Conservation (phyloP, 2,888 invertebrate species). For the Agapetus fuscipes region DNA sequence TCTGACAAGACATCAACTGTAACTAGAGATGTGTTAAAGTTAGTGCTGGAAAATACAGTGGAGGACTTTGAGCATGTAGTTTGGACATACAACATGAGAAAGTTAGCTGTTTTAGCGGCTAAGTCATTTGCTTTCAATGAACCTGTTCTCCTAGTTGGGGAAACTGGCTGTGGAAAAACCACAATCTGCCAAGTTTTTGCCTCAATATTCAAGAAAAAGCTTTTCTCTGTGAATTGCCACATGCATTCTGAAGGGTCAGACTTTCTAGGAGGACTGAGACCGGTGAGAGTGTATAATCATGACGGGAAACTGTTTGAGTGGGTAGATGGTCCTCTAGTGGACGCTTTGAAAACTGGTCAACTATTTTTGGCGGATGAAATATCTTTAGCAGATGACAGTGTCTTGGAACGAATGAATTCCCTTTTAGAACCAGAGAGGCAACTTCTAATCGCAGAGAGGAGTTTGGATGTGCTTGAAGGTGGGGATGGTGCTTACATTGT, state of each 20-base stretch:
- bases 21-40: constrained; percentile 60
- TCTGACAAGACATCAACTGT: constrained; percentile 63
- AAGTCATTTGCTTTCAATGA: constrained; percentile 88
- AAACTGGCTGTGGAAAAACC: constrained; percentile 97
- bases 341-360: constrained; percentile 79
- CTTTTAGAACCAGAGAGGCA: constrained; percentile 88
- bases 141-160: constrained; percentile 91
- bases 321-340: constrained; percentile 92
- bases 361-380: constrained; percentile 97
- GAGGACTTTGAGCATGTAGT: constrained; percentile 70
- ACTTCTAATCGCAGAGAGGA: constrained; percentile 85
- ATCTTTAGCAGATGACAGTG: constrained; percentile 96
- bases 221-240: constrained; percentile 91
- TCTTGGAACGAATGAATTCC: constrained; percentile 93
- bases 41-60: constrained; percentile 46
- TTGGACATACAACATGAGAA: constrained; percentile 89
- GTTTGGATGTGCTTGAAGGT: constrained; percentile 47
- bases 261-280: constrained; percentile 91
- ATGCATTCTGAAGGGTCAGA: constrained; percentile 98
- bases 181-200: constrained; percentile 88
- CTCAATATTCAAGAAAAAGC: constrained; percentile 50
- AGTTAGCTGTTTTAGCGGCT: constrained; percentile 64
- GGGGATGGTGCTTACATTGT: constrained; percentile 47
- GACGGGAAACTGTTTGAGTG: constrained; percentile 81
- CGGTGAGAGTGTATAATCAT: constrained; percentile 58